Evolutionary conservation across 2,113 vertebrate genomes (phyloP).

Genomic region (Tricholaema leucomelas): DNA sequence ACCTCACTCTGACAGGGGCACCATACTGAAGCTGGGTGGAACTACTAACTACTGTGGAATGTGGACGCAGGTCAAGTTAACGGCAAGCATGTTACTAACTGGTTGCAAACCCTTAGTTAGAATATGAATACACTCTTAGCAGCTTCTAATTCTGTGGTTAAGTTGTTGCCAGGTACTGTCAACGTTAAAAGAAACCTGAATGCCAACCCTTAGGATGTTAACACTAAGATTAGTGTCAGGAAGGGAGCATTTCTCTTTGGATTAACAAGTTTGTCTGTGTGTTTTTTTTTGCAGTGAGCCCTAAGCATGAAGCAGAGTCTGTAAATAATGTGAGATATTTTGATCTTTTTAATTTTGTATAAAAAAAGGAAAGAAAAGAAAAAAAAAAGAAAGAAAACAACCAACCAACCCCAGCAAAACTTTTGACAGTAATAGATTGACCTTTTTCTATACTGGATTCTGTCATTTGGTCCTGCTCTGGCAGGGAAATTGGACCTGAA

Average conservation of each 20-base stretch:
- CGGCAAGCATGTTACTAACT: neutral
- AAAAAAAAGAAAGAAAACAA: conserved; percentile 62
- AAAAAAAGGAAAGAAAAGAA: conserved; percentile 76
- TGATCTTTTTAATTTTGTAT: conserved; percentile 78
- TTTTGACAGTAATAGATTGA: conserved; percentile 92
- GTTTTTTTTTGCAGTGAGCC: conserved; percentile 90
- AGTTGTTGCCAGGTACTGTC: neutral
- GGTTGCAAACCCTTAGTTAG: neutral
- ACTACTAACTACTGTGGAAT: neutral
- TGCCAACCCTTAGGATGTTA: neutral
- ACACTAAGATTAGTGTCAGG: neutral
- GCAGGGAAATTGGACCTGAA: too few species aligned
- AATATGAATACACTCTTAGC: neutral
- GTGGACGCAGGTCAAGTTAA: neutral
- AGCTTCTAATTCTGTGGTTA: neutral
- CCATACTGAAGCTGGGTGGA: neutral
- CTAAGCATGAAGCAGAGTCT: conserved; percentile 80
- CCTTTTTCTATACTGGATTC: conserved; percentile 73
- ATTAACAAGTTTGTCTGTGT: conserved; percentile 46
- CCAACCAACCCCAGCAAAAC: neutral
- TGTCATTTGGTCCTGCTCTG: neutral
- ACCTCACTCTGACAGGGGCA: neutral
- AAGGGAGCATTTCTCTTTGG: neutral
- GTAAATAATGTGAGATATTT: conserved; percentile 90
- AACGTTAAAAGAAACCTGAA: neutral